Evolutionary conservation across 2,113 vertebrate genomes (phyloP).

Genomic region (Saguinus imperator): DNA sequence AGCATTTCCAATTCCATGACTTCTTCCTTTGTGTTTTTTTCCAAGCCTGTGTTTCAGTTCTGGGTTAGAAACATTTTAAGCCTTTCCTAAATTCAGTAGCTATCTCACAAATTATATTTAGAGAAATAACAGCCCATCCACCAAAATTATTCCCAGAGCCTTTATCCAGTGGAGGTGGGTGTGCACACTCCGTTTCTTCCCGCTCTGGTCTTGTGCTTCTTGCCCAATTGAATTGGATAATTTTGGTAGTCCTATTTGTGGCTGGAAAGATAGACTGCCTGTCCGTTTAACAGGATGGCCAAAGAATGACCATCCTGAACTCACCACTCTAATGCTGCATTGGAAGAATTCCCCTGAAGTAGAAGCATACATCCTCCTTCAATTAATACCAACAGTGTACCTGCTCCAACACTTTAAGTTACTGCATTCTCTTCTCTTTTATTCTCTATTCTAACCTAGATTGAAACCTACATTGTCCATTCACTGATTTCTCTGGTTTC

Average conservation of each 20-base stretch:
- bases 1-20: background rate
- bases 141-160: background rate
- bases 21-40: constrained; percentile 45
- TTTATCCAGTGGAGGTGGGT: background rate
- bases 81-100: background rate
- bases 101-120: constrained; percentile 14
- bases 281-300: background rate
- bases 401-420: background rate
- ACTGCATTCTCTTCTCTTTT: background rate
- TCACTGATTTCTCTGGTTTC: background rate
- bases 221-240: background rate
- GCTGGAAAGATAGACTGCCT: background rate
- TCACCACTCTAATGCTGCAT: background rate
- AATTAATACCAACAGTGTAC: background rate
- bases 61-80: constrained; percentile 12
- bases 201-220: background rate
- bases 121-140: background rate
- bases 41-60: constrained; percentile 12
- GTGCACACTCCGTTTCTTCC: background rate
- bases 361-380: background rate
- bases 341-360: background rate
- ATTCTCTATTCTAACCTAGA: background rate
- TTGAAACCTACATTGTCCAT: background rate
- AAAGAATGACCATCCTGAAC: background rate
- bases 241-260: background rate